Evolutionary conservation across 1,140 invertebrate genomes (phyloP).

Genomic region (Parapsyche elsis): DNA sequence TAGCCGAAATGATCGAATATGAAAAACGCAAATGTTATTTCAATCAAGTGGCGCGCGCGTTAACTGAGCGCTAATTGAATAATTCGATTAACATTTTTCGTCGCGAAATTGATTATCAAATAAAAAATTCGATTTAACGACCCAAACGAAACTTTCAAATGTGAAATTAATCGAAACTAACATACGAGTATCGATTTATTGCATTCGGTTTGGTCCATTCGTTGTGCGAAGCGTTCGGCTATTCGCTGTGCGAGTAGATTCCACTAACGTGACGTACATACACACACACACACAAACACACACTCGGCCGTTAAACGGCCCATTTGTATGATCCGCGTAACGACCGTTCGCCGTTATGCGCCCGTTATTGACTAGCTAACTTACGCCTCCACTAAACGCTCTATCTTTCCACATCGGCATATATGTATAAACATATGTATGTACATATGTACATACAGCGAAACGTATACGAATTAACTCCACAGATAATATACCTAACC

Average conservation of each 20-base stretch:
- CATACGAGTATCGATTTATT: no score
- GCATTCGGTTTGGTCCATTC: not conserved
- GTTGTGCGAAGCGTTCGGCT: not conserved
- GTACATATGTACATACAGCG: no score
- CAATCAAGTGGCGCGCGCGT: not conserved
- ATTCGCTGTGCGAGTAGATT: not conserved
- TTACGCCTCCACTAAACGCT: slow-evolving; percentile 12
- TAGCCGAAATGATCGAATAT: not conserved
- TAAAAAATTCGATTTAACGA: no score
- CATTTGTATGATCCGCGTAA: slow-evolving; percentile 54
- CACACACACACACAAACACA: not conserved
- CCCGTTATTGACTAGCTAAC: slow-evolving; percentile 47
- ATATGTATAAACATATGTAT: no score
- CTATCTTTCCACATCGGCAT: slow-evolving; percentile 4
- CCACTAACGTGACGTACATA: not conserved
- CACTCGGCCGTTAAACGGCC: slow-evolving; percentile 49
- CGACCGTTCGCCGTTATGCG: slow-evolving; percentile 47
- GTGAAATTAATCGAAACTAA: no score
- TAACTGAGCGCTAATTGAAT: slow-evolving; percentile 1
- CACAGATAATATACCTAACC: no score
- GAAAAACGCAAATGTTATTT: not conserved
- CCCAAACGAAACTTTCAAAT: no score
- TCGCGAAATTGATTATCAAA: not conserved
- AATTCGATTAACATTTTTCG: not conserved
- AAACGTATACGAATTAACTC: no score